Evolutionary conservation across 2,888 invertebrate genomes (phyloP), one percentile per base, ranked within the genome.

Genomic region (Margaritifera margaritifera): DNA sequence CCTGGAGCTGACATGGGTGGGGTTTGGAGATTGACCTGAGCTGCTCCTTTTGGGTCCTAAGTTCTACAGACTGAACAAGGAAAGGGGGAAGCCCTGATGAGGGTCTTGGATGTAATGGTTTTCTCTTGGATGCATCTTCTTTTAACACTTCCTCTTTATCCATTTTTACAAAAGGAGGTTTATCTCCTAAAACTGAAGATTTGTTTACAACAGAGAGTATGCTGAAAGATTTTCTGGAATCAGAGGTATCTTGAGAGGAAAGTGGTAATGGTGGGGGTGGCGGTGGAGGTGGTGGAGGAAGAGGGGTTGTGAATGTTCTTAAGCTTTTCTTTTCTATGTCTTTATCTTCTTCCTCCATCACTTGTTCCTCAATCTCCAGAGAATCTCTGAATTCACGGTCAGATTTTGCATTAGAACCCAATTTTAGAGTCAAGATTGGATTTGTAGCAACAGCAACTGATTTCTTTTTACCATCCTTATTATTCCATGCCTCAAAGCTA

Each of bases 1-100:
- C 80, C 59, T 73, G 68, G 53, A 83, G 75, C 68, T 86, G 83
- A 57, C 77, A 75, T 0, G 84, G 83, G 58, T 86, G 84, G 8
- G 83, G 81, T 54, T 70, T 74, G 2, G 75, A 74, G 54, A 79
- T 81, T 11, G 86, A 77, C 64, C 72, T 80, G 62, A 87, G 74
- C 55, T 80, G 71, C 27, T 77, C 75, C 64, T 79, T 83, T 71
- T 86, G 84, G 57, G 76, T 75, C 42, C 73, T 56, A 63, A 87
- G 70, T 50, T 82, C 80, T 24, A 82, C 57, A 1, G 84, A 80
- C 54, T 81, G 78, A n/a, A 86, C 59, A 25, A 79, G 74, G 69
- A 84, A 80, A 55, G 71, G 62, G 11, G 77, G 74, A 20, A 77
- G 52, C 8, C 77, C 77, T 51, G 74, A 74, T 25, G 74, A 42